Base-by-base conservation (phyloP, 1,140 invertebrate species). In the Planococcus citri region DNA sequence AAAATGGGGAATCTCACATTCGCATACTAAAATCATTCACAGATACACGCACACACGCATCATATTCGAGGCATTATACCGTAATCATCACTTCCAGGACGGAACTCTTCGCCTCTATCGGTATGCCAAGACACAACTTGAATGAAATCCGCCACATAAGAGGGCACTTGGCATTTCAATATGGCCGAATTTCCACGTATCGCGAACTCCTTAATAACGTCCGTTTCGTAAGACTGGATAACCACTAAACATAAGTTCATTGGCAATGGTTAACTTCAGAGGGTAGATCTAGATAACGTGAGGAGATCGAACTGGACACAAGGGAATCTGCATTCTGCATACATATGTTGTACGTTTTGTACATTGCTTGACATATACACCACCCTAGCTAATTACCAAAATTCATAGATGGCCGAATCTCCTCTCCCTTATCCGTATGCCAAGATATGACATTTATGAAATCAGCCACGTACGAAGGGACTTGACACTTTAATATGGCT, bases 181-280 rank as follows among this genome's bases (percentile, higher is more conserved):
- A 96, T 87, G 17, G 92, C 93, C 57, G 91, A 88, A 79, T 95
- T 95, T 67, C 92, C 92, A 77, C 88, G 86, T 74, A 95, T 95
- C 9, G 93, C 92, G 81, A 94, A 95, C 73, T 94, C 92, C 79
- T 94, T 94, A 81, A 91, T 90, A 74, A 93, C 91, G 79, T 94
- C 91, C n/a, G 89, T 90, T 75, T 93, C 89, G 80, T 92, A 94
- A 76, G 87, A 85, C 79, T 94, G 91, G 73, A 89, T 85, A 73
- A 94, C 90, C 78, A 94, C 92, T 95, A 82, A 24, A 64, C 22
- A 51, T n/a, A 51, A n/a, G n/a, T 20, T 9, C 41, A 51, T 51
- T 12, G 12, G 4, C n/a, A n/a, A 37, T 37, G 33, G 33, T 37
- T 37, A 37, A 51, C 10, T 51, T 17, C 41, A 51, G 10, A 51